Conservation (phyloP, 2,113 vertebrate species). For the Sterrhoptilus dennistouni region DNA sequence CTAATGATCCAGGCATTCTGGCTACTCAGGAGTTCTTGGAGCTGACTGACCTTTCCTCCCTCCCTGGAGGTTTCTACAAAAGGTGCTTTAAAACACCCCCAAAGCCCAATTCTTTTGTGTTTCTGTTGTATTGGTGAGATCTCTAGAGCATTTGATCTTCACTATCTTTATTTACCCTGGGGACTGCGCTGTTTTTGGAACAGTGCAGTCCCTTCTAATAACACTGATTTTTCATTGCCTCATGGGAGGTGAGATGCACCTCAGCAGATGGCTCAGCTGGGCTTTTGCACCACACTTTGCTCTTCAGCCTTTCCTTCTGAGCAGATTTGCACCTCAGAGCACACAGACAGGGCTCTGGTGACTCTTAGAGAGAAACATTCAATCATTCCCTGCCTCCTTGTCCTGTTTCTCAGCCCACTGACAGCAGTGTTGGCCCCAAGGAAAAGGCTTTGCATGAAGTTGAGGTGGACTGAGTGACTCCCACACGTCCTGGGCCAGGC, state of each 20-base stretch:
- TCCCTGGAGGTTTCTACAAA: neutral
- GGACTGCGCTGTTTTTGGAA: neutral
- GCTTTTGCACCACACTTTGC: neutral
- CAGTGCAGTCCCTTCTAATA: fast-evolving
- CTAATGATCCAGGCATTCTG: neutral
- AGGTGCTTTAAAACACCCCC: neutral
- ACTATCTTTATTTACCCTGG: neutral
- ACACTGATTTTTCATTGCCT: neutral
- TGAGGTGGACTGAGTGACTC: neutral
- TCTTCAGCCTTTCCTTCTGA: neutral
- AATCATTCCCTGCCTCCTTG: neutral
- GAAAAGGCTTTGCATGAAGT: neutral
- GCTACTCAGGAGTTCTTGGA: neutral
- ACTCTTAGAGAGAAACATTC: neutral
- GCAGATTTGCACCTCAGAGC: neutral
- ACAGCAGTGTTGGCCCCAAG: neutral
- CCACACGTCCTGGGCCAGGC: neutral
- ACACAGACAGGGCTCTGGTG: neutral
- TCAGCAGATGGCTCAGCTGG: neutral
- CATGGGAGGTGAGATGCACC: neutral
- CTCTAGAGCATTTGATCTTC: neutral
- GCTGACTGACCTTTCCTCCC: neutral
- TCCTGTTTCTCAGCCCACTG: neutral
- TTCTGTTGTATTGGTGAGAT: neutral
- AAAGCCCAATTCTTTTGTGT: neutral